Base-by-base conservation (phyloP, 1,140 invertebrate genomes). In the Trachymyrmex septentrionalis region DNA sequence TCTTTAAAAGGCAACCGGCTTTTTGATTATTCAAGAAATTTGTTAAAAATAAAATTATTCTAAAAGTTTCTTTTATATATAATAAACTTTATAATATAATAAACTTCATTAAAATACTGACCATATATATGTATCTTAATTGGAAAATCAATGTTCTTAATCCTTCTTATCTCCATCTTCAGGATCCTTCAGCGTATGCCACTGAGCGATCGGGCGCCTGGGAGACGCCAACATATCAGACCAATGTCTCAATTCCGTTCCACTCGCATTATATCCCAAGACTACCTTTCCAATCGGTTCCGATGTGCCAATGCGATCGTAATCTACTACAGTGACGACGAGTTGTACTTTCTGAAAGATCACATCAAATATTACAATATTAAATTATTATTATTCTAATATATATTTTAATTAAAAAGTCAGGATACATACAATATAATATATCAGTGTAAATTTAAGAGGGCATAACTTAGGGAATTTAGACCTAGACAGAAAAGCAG, bases 181-280 rank as follows among this genome's bases (percentile, higher is more conserved):
- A 44, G 98, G 98, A 94, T 99, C 98, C 95, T 99, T 99, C 88
- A 99, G 97, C 87, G 99, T 99, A 95, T 99, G 99, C 99, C 99
- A 99, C 95, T 99, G 99, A 88, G 99, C 99, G 92, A 99, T 99
- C 48, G 99, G 99, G 94, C 99, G 97, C 93, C 99, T 97, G 3
- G 99, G 99, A 85, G 99, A 99, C 92, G 99, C 99, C 95, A 99
- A 95, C 99, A 99, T 99, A 95, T 99, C 99, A 78, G 99, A 99
- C 99, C 99, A 99, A 96, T 99, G 99, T 91, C 99, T 97, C 69
- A 99, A 96, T 95, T 99, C 99, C 27, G 99, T 99, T 81, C 99
- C 99, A 87, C 97, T 98, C 91, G 99, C 99, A 96, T 99, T 99
- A 96, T 99, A 99, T 66, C 99, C 99, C 88, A 99, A 96, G 81